These are phyloP conservation scores for Uria aalge DNA, from an alignment of 2,113 vertebrate species.

Conservation along the genomic window DNA sequence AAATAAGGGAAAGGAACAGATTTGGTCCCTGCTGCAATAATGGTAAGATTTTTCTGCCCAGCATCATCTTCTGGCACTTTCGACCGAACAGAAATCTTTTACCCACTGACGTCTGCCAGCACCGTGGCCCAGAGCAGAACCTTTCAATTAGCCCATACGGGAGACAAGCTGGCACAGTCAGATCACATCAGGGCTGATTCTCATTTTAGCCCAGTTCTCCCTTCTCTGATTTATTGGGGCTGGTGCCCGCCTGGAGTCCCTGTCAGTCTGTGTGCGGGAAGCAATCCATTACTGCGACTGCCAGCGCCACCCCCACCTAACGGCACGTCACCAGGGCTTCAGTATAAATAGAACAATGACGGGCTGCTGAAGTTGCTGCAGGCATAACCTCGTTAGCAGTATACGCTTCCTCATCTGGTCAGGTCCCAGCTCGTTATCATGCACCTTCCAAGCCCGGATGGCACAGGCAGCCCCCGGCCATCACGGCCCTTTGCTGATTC, in stretches of 20 bases:
- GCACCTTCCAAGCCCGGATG: neutral
- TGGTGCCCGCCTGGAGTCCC: neutral
- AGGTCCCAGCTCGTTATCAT: neutral
- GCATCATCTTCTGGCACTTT: neutral
- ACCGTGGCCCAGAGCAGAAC: neutral
- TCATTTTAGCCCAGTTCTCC: neutral
- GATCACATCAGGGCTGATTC: neutral
- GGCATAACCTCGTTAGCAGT: neutral
- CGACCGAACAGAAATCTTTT: neutral
- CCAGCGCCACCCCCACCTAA: neutral
- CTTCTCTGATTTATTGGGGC: neutral
- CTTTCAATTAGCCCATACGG: neutral
- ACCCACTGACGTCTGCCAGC: neutral
- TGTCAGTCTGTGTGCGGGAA: neutral
- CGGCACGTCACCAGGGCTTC: neutral
- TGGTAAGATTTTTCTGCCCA: neutral
- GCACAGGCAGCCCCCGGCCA: neutral
- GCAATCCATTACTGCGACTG: neutral
- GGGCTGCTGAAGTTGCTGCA: neutral
- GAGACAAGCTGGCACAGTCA: neutral
- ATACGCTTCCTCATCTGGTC: neutral
- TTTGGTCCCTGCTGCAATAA: neutral
- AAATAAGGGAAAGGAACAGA: neutral
- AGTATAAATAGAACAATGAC: neutral
- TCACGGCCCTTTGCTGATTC: neutral